Base-by-base conservation (phyloP, 1,140 invertebrate genomes). In the Caerostris extrusa region DNA sequence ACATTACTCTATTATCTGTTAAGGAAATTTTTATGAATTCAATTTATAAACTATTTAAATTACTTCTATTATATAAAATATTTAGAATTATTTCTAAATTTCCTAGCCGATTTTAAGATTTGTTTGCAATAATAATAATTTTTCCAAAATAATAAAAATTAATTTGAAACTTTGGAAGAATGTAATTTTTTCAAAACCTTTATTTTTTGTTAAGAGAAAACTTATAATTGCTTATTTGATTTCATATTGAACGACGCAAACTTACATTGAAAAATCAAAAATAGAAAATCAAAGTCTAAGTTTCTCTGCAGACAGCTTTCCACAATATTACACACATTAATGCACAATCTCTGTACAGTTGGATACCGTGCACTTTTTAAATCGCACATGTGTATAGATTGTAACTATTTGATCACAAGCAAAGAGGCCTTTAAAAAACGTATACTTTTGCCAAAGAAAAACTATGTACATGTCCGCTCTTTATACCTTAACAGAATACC, bases 341-440 rank as follows among this genome's bases (percentile, higher is more conserved):
- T 50, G 90, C 90, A 92, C 90, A 92, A 85, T 67, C 77, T 85
- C 81, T 92, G 90, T 92, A 92, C 90, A 92, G 90, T 92, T 85
- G 60, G 34, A 53, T 92, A 92, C 60, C 17, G 82, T 58, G 61
- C 90, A 85, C 60, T 69, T 85, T 92, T 92, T 92, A 92, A 92
- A 61, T 56, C 34, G 53, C 19, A 85, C 57, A 69, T 34, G 57
- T 85, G 82, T 85, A 92, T 85, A 92, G 90, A 92, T 56, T 92
- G 60, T 64, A 92, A 55, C 53, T 85, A 85, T 67, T 67, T 12
- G 19, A 91, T 91, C 77, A 85, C 77, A 64, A 91, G 67, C 81
- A 53, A 55, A 92, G 90, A 85, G 77, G 90, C 90, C 90, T 92
- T 92, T 92, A 17, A 56, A 64, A 64, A 53, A 57, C 17, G 64